Percentiles rank a stretch among this genome's conserved stretches.
phyloP scores from a whole-genome alignment of 2,113 vertebrate species.

The Boulengeromyrus knoepffleri region DNA sequence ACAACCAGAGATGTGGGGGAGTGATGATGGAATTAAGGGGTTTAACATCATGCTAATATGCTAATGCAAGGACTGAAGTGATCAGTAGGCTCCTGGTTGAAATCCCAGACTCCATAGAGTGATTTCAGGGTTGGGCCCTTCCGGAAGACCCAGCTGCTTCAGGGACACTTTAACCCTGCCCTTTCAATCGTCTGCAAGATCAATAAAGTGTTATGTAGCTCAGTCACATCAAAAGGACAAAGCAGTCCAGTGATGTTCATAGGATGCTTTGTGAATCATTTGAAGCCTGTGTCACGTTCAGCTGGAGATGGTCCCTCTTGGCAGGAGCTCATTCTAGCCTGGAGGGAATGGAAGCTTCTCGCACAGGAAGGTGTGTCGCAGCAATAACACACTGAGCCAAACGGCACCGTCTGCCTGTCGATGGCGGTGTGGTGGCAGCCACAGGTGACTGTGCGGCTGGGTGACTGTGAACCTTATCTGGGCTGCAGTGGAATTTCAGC shows the following conservation, averaged over 20 bases:
- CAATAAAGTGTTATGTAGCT: neutral
- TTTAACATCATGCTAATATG: neutral
- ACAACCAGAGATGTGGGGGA: conserved; percentile 13
- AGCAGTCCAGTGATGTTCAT: neutral
- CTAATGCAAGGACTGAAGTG: neutral
- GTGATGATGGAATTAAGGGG: conserved; percentile 20
- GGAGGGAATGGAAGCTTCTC: neutral
- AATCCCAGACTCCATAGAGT: neutral
- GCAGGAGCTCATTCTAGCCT: neutral
- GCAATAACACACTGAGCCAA: neutral
- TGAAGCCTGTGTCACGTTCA: neutral
- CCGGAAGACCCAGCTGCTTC: neutral
- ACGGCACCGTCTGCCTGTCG: neutral
- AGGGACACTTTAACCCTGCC: neutral
- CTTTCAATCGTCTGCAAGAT: neutral
- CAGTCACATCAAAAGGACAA: neutral
- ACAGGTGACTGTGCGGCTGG: neutral
- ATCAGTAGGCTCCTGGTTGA: neutral
- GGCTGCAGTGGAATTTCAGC: neutral
- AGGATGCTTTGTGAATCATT: neutral
- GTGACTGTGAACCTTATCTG: neutral
- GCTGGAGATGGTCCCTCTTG: neutral
- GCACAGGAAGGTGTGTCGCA: neutral
- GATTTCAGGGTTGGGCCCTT: neutral
- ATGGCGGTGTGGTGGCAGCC: neutral